Base-by-base conservation (phyloP, 2,113 vertebrate genomes). In the Ranitomeya variabilis region DNA sequence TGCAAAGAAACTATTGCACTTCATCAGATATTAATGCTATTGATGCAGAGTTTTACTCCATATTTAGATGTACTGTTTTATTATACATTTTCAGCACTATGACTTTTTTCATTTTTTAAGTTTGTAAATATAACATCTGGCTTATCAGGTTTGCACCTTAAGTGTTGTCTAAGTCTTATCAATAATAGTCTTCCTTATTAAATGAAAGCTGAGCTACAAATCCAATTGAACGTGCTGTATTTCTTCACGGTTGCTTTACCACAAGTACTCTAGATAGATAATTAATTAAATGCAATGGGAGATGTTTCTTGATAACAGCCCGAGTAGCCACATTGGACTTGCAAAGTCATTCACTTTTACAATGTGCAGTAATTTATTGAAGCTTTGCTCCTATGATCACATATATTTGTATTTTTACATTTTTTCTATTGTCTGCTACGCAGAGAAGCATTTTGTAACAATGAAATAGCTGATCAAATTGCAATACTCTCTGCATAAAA, bases 271-370 rank as follows among this genome's bases (percentile, higher is more conserved):
- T 71, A 71, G 55, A 51, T 26, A 66, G 82, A 71, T 84, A 84
- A 84, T 71, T 69, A 84, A 84, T 84, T 84, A 71, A 84, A 84
- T 71, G 52, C 82, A 71, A 84, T 84, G 66, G 82, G 66, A 84
- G 82, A 84, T 84, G 82, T 54, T 84, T 51, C 64, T 51, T 69
- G 82, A 84, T 84, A 84, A 71, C 51, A 84, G 64, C 82, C 64
- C 52, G 62, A 83, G 37, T 67, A 52, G 62, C 64, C 82, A 64
- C 64, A 57, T 84, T 84, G 66, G 82, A 84, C 51, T 55, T 84
- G 64, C 45, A 84, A 64, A 83, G 66, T 69, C n/a, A 84, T 69
- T 54, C 14, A 67, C n/a, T 71, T 84, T 69, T 26, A 13, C 59
- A 52, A 67, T 16, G 60, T 15, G 31, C 51, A 67, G 15, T 69